Conservation (phyloP, 92 coral and sea anemone species). For the Porites lobata region DNA sequence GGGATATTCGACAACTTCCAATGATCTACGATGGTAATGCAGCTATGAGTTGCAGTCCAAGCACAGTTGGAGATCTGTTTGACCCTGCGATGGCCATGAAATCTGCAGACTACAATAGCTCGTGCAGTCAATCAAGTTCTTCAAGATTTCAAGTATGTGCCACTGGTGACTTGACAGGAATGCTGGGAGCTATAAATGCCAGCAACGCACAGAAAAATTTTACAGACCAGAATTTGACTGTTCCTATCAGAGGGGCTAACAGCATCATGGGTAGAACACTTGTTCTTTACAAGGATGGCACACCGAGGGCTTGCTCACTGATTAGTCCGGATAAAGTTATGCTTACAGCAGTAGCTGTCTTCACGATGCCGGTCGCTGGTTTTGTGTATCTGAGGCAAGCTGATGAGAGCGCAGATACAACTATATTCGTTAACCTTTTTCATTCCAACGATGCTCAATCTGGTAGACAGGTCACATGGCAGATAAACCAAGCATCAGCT, state of each 20-base stretch:
- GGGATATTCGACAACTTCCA: conserved; percentile 84
- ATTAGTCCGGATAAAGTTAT: conserved; percentile 63
- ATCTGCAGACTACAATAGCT: conserved; percentile 44
- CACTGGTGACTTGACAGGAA: conserved; percentile 84
- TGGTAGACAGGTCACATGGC: conserved; percentile 51
- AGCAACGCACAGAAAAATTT: conserved; percentile 32
- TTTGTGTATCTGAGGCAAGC: conserved; percentile 83
- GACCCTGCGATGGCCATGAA: conserved; percentile 72
- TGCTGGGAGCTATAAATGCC: conserved; percentile 68
- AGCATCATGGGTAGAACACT: conserved; percentile 86
- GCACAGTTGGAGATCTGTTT: conserved; percentile 70
- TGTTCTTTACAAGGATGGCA: conserved; percentile 67
- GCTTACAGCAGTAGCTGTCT: conserved; percentile 73
- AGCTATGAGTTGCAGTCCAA: conserved; percentile 69
- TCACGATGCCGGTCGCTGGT: conserved; percentile 90
- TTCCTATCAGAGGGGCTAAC: conserved; percentile 78
- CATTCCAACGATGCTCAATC: conserved; percentile 61
- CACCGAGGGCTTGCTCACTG: conserved; percentile 88
- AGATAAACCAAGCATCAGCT: conserved; percentile 42
- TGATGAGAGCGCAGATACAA: conserved; percentile 63
- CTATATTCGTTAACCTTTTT: conserved; percentile 78
- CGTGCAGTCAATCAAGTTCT: conserved; percentile 50
- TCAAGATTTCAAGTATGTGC: conserved; percentile 73
- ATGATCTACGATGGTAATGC: conserved; percentile 91
- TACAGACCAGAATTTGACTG: conserved; percentile 48